Evolutionary conservation across 2,888 invertebrate species (phyloP), one percentile per base, ranked within the genome.

Genomic region (Hermodice carunculata): DNA sequence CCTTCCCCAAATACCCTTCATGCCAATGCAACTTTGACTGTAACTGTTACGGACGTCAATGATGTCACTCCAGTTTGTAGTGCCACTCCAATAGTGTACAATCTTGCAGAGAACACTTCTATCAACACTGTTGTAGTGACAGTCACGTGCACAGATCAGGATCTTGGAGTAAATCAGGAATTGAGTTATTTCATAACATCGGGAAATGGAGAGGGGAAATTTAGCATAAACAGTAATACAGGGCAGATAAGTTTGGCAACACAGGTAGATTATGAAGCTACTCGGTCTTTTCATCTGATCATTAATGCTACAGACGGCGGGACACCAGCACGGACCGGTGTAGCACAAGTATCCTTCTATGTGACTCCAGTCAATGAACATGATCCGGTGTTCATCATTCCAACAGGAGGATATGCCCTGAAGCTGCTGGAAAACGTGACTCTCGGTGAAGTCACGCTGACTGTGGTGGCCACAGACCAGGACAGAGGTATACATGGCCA

Each of bases 291-390:
- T 64, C 67, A 69, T 5, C 60, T 81, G 1, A 64, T 69, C 2
- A 65, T 81, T 3, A 61, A 71, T 54, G 78, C 76, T 4, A 57
- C 48, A 26, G 82, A 82, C 66, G 64, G 61, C 4, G 81, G 79
- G 2, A 66, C 60, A 1, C 67, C 75, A 2, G 24, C 70, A 14
- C 58, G 71, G 22, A 66, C 66, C 24, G 71, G 71, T 53, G 29
- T 74, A 17, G 77, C 75, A 1, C 48, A 64, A 24, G 69, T 79
- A 5, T 67, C 64, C 3, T 63, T 80, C 6, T 54, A 66, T 2
- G 52, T 82, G 14, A 62, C 54, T 22, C 78, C 79, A 54, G 74
- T 76, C n/a, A 82, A 82, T 63, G 81, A 82, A 62, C 77, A 79
- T 61, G 42, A 52, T 26, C 82, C 82, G 4, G 61, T 67, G 8